Percentiles rank a stretch among this genome's conserved stretches.
Conservation (phyloP, 2,888 invertebrate genomes). For the Ormyrus thymus region DNA sequence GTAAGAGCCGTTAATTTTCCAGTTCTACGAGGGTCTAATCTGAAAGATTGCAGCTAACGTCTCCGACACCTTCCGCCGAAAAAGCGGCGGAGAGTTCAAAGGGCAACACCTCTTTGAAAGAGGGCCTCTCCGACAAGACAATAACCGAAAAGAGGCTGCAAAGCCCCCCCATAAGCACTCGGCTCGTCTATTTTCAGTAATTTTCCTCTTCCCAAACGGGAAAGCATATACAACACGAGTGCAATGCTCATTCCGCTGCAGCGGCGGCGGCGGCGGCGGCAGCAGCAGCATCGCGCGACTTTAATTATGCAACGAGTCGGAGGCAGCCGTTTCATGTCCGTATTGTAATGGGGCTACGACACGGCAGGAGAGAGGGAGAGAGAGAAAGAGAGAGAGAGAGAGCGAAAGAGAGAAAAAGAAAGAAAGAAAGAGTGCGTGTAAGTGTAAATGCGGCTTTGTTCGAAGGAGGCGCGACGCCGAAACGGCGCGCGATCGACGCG, state of each 20-base stretch:
- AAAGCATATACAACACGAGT: background rate
- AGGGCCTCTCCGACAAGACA: too few relatives aligned
- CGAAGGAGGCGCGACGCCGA: background rate
- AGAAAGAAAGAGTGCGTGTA: background rate
- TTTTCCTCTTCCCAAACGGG: background rate
- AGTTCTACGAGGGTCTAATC: too few relatives aligned
- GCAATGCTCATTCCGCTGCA: constrained; percentile 24
- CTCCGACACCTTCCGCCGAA: too few relatives aligned
- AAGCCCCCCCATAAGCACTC: too few relatives aligned
- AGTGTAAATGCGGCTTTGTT: background rate
- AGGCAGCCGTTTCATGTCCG: constrained; percentile 5
- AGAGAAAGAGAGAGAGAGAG: background rate
- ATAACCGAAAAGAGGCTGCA: too few relatives aligned
- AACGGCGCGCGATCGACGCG: constrained; percentile 12
- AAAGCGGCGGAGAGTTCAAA: too few relatives aligned
- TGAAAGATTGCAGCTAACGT: too few relatives aligned
- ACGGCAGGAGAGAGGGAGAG: background rate
- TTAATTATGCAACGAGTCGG: constrained; percentile 42
- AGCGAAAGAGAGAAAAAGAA: background rate
- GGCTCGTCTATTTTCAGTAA: constrained; percentile 4
- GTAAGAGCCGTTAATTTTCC: too few relatives aligned
- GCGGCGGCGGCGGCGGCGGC: background rate
- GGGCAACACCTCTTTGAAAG: too few relatives aligned
- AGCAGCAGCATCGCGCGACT: background rate
- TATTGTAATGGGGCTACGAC: background rate